Evolutionary conservation across 2,797 vertebrate genomes (phyloP), one percentile per base, ranked within the genome.

Genomic region (Cynopterus sphinx): DNA sequence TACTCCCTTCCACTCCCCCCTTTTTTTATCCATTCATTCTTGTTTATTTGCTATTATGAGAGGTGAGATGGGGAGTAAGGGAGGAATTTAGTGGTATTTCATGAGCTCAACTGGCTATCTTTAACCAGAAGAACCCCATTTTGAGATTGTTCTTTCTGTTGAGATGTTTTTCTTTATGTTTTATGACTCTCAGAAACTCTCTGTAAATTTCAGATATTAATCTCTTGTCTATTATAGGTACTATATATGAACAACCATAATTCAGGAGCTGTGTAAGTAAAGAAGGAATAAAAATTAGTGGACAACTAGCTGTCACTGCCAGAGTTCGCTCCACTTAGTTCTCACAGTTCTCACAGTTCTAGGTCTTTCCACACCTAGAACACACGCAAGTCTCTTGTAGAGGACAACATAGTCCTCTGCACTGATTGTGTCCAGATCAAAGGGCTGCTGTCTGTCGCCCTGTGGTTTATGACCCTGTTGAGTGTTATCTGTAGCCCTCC

Each of bases 181-280:
- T 96, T 95, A 74, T 75, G 59, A 86, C 59, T 86, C 82, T 43
- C 28, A 43, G 91, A 82, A 57, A 71, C 22, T 36, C 9, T 81
- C 55, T 39, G 31, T 7, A 68, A 61, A 67, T 87, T 91, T 43
- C 75, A 16, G 39, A 63, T 41, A 41, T 24, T 75, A 59, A 81
- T 82, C n/a, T 70, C 75, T 83, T 33, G 13, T 77, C 19, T 81
- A 70, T 43, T 49, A 49, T 49, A 16, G 49, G 4, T 49, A 16
- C 49, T 22, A 10, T 33, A 49, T 43, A 51, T 51, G 24, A 28
- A 41, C 39, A 65, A 9, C 8, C 77, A 33, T 68, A 36, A 65
- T 75, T 84, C 22, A 36, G 43, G 21, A 33, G 12, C 77, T 70
- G 24, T 68, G 7, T 55, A 55, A 65, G 78, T 43, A 63, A 85